Evolutionary conservation across 2,797 vertebrate species (phyloP).

Genomic region (Mastacembelus armatus): DNA sequence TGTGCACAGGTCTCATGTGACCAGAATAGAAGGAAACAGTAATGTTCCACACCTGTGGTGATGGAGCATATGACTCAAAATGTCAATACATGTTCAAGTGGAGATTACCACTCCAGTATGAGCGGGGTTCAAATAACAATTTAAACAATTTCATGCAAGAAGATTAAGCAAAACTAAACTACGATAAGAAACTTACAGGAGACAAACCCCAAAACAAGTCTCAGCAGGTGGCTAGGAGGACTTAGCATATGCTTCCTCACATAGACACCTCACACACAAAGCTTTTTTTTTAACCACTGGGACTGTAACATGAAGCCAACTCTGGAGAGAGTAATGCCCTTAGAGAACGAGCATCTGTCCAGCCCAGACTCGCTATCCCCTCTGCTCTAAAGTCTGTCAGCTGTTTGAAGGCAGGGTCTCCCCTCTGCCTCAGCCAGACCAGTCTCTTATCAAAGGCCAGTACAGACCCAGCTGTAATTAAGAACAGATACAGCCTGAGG

Average conservation of each 20-base stretch:
- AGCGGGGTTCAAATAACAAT: background rate
- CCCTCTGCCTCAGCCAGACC: constrained; percentile 23
- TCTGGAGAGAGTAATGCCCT: constrained; percentile 3
- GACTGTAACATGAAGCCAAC: constrained; percentile 13
- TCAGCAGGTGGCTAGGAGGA: background rate
- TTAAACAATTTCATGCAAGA: background rate
- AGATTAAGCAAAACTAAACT: constrained; percentile 6
- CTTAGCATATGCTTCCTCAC: background rate
- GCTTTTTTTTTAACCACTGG: constrained; percentile 30
- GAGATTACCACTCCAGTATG: background rate
- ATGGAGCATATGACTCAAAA: background rate
- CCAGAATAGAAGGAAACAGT: background rate
- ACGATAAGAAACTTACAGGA: constrained; percentile 10
- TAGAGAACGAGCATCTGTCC: constrained; percentile 3
- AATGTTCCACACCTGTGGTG: background rate
- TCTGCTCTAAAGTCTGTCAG: constrained; percentile 16
- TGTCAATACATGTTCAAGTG: background rate
- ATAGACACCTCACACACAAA: background rate
- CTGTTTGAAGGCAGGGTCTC: constrained; percentile 39
- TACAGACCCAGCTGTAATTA: constrained; percentile 47
- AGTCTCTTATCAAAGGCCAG: constrained; percentile 62
- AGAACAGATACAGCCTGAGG: constrained; percentile 63
- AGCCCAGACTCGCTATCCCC: background rate
- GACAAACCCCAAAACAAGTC: constrained; percentile 7
- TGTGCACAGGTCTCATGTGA: background rate